Evolutionary conservation across 2,113 vertebrate species (phyloP), one percentile per base, ranked within the genome.

Genomic region (Neolamprologus sp.): DNA sequence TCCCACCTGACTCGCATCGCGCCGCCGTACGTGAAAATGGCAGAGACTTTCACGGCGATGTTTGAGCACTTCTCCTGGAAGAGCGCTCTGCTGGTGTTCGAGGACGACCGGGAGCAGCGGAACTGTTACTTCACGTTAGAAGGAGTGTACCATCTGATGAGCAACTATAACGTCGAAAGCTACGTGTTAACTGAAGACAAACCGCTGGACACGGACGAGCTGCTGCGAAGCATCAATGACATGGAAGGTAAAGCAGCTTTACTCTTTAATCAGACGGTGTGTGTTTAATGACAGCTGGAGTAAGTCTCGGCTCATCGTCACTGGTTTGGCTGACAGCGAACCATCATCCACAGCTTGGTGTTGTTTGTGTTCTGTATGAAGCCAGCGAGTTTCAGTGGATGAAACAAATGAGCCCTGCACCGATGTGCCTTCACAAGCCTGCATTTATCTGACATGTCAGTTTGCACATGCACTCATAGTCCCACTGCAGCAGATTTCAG

Each of bases 101-200:
- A 97, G 65, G 99, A 99, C 83, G 98, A 98, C 96, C 97, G 95
- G 68, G 93, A 96, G 90, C 97, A 99, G 95, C 95, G 98, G 54
- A 98, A 96, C 96, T 99, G 99, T 88, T 99, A 91, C 96, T 99
- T 99, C 96, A 97, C 98, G 13, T 75, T 97, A 88, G 99, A 99
- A 87, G 99, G 98, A 5, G 97, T 99, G 91, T 97, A 97, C 85
- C 97, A 98, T 54, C 95, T 96, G 54, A 96, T 97, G 90, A 95
- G 95, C 16, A 96, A 95, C 49, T 94, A 80, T 89, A 95, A 89
- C 90, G 96, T 96, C 82, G 84, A 95, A 87, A 71, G 87, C 53
- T 90, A 96, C 19, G 89, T 71, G 63, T 28, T 75, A 75, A 31
- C 42, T 28, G 93, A 88, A 28, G 97, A 96, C 1, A 94, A 92